Evolutionary conservation across 2,113 vertebrate genomes (phyloP).

Genomic region (Eclectus roratus): DNA sequence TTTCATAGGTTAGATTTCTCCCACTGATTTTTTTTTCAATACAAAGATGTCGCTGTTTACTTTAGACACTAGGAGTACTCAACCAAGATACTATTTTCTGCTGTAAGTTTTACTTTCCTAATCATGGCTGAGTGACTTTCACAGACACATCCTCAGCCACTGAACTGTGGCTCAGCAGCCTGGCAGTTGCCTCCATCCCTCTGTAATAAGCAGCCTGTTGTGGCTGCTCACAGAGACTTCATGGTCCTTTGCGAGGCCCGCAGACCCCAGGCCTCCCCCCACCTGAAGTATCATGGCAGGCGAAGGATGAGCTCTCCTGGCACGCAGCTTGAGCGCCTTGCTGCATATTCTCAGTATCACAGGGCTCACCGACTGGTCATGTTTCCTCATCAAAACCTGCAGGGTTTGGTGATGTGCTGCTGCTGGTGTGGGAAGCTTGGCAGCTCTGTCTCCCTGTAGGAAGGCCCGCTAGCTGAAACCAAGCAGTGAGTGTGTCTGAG

Average conservation of each 20-base stretch:
- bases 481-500: not conserved
- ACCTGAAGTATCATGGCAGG: accelerated
- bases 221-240: not conserved
- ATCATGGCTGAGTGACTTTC: not conserved
- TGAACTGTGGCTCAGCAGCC: not conserved
- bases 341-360: not conserved
- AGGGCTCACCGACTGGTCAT: accelerated
- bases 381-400: not conserved
- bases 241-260: not conserved
- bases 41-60: not conserved
- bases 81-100: not conserved
- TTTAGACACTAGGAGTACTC: not conserved
- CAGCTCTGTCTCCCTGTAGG: not conserved
- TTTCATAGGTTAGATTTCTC: slow-evolving; percentile 36
- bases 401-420: not conserved
- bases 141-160: not conserved
- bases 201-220: not conserved
- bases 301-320: not conserved
- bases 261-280: not conserved
- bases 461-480: not conserved
- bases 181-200: not conserved
- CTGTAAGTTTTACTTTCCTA: slow-evolving; percentile 12
- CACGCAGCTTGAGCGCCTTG: not conserved
- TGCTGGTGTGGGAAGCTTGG: not conserved
- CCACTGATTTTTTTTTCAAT: not conserved